Conservation (phyloP, 2,797 vertebrate species). For the Diplodus sargus region DNA sequence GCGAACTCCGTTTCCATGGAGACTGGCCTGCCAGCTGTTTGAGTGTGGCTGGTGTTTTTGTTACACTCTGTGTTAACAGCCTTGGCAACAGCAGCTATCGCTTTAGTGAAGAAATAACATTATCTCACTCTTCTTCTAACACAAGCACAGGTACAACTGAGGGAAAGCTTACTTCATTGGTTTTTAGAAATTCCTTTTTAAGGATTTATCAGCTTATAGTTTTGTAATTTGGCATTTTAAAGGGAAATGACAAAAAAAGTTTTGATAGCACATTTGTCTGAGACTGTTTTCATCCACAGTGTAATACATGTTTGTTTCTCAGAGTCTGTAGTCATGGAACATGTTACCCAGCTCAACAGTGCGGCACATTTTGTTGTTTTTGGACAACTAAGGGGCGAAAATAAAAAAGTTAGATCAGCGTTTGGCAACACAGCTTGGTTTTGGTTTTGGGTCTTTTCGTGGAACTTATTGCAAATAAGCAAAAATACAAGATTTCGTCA, state of each 20-base stretch:
- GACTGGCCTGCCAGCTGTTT: conserved; percentile 42
- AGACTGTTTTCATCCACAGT: background rate
- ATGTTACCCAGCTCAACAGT: background rate
- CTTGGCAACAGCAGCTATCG: conserved; percentile 32
- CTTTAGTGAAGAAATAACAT: background rate
- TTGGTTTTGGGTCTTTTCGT: background rate
- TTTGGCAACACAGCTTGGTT: background rate
- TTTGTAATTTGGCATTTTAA: background rate
- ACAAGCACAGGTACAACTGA: background rate
- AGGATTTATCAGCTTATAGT: background rate
- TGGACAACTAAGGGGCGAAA: background rate
- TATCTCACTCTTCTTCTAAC: background rate
- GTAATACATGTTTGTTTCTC: background rate
- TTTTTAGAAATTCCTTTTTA: background rate
- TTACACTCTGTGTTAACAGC: conserved; percentile 14
- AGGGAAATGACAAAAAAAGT: background rate
- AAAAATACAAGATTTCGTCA: background rate
- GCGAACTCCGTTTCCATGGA: conserved; percentile 51
- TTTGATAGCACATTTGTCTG: background rate
- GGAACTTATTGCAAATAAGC: background rate
- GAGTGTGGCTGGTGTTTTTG: conserved; percentile 45
- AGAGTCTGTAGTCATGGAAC: background rate
- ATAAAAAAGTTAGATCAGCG: background rate
- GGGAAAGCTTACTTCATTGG: background rate
- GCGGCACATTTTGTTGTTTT: background rate